Base-by-base conservation (phyloP, 2,888 invertebrate species). In the Quadriops clusia region DNA sequence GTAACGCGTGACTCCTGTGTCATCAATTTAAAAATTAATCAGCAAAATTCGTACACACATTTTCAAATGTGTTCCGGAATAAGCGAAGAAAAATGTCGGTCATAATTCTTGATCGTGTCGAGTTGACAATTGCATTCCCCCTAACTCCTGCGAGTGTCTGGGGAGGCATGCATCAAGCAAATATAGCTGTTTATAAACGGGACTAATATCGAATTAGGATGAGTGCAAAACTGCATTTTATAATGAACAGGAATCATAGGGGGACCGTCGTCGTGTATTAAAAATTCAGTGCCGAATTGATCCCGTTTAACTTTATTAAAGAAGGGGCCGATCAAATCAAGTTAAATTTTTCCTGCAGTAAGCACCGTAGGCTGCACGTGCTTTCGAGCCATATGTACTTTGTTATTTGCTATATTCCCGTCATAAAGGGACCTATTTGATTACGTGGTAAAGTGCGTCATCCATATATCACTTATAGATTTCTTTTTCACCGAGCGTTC, bases 41-140 rank as follows among this genome's bases (percentile, higher is more conserved):
- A 53, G 49, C 50, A 42, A 51, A 52, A 51, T 49, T 50, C 50
- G 49, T 44, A 44, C 45, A 37, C 41, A 42, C 44, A 47, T 39
- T 43, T 39, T 37, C 40, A 43, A 47, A 45, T 43, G 47, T 43
- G 44, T 43, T 43, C 32, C 25, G 50, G 16, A 51, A 49, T 44
- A 47, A 46, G 51, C 47, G 48, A 51, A 54, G 56, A 59, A 58
- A 57, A 59, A 58, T 58, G 51, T 48, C 47, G 33, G 53, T 47
- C 43, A 58, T 58, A 56, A 59, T 47, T 58, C 52, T 46, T 49
- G 47, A 49, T 46, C 52, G 57, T 56, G 58, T 56, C 53, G 56
- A 56, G 54, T 57, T 56, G 58, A 57, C 58, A 58, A 58, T 58
- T 56, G 57, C 48, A 35, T 45, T 47, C 51, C 50, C 53, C 51